Conservation (phyloP, 1,140 invertebrate species). For the Orchesella cincta region DNA sequence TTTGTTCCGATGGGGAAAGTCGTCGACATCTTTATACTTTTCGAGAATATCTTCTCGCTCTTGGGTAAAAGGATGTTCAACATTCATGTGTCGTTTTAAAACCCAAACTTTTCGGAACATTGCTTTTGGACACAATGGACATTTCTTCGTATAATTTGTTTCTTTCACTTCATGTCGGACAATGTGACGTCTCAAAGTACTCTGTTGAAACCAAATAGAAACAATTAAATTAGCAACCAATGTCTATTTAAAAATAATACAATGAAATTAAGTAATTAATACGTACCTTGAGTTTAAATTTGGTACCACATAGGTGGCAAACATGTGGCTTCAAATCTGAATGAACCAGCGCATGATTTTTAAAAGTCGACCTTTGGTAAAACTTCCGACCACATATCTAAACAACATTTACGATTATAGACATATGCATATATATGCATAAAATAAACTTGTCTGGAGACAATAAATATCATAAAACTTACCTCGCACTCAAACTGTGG, state of each 20-base stretch:
- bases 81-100: constrained; percentile 33
- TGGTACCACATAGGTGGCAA: constrained; percentile 30
- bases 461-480: not conserved
- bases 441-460: not conserved
- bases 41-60: not conserved
- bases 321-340: constrained; percentile 1
- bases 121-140: constrained; percentile 19
- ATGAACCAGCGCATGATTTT: constrained; percentile 29
- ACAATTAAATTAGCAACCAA: no score
- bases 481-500: constrained; percentile 29
- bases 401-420: no score
- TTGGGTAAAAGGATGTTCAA: not conserved
- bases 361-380: not conserved
- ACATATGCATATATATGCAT: not conserved
- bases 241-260: not conserved
- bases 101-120: constrained; percentile 29
- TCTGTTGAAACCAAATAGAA: not conserved
- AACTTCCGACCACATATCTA: constrained; percentile 31
- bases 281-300: constrained; percentile 13
- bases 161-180: not conserved
- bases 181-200: constrained; percentile 27
- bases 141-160: constrained; percentile 19
- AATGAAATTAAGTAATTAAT: not conserved
- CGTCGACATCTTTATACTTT: not conserved
- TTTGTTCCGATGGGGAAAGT: constrained; percentile 2